Conservation (phyloP, 1,140 invertebrate species). For the Cepaea nemoralis region DNA sequence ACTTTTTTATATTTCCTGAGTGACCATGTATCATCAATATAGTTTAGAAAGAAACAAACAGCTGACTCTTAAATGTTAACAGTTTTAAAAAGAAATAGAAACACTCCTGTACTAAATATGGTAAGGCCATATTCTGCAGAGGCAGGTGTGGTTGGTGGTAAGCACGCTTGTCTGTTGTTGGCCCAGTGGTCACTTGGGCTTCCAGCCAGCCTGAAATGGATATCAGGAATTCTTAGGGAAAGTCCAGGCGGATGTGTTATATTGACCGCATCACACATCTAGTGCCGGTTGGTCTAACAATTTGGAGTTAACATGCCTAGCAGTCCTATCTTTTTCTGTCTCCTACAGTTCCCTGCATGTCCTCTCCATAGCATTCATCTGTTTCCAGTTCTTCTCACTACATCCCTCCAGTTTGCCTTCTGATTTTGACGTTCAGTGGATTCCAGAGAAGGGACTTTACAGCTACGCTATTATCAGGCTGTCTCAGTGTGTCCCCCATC, state of each 20-base stretch:
- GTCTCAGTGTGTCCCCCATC: too few species aligned
- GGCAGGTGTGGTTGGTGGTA: neutral
- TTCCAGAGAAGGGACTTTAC: too few species aligned
- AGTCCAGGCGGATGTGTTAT: too few species aligned
- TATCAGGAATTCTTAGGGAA: too few species aligned
- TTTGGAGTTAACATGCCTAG: slow-evolving; percentile 1
- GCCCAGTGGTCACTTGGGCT: neutral
- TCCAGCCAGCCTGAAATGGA: neutral
- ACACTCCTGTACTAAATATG: neutral
- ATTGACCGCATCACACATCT: too few species aligned
- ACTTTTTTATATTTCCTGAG: neutral
- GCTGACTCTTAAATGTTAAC: neutral
- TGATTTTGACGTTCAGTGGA: too few species aligned
- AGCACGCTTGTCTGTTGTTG: neutral
- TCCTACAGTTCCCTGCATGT: too few species aligned
- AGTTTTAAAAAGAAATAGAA: neutral
- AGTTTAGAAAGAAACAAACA: neutral
- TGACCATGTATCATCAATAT: neutral
- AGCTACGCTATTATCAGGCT: too few species aligned
- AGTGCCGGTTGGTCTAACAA: too few species aligned
- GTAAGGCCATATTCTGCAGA: neutral
- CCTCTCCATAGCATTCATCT: too few species aligned
- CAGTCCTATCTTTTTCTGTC: neutral
- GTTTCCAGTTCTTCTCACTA: too few species aligned
- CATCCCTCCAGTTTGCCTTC: too few species aligned